These are phyloP conservation scores for Idris sp. DNA, from an alignment of 1,140 invertebrate species.

Conservation along the genomic window DNA sequence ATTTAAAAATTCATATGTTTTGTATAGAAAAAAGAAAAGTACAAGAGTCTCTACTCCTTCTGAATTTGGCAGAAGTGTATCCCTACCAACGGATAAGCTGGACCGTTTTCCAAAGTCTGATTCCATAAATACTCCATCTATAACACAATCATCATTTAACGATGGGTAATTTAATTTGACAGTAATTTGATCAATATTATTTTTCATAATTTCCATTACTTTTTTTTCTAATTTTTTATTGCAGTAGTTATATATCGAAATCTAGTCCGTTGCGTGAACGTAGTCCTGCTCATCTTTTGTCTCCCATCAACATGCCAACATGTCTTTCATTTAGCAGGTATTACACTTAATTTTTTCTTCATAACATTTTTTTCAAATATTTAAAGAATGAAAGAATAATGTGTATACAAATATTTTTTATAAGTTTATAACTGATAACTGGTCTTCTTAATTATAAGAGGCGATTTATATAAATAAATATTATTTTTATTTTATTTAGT, in stretches of 20 bases:
- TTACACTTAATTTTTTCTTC: no score
- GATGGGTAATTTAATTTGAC: constrained; percentile 67
- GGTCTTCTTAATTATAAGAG: no score
- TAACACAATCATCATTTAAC: constrained; percentile 64
- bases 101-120: constrained; percentile 72
- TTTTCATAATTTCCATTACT: no score
- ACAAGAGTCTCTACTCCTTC: constrained; percentile 80
- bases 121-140: constrained; percentile 67
- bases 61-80: constrained; percentile 90
- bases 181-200: neutral
- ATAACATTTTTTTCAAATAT: no score
- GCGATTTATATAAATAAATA: no score
- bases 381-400: no score
- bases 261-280: constrained; percentile 78
- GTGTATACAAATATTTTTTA: no score
- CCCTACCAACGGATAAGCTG: constrained; percentile 87
- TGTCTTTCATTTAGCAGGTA: constrained; percentile 85
- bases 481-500: no score
- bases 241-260: constrained; percentile 76
- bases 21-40: constrained; percentile 83
- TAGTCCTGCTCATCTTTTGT: constrained; percentile 82
- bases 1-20: constrained; percentile 2
- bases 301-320: constrained; percentile 86
- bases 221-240: constrained; percentile 31
- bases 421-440: no score